A percentile compares a stretch with the other conserved stretches of the same genome.
Evolutionary conservation across 1,140 invertebrate species (phyloP).

Genomic region (Lanistes nyassanus): DNA sequence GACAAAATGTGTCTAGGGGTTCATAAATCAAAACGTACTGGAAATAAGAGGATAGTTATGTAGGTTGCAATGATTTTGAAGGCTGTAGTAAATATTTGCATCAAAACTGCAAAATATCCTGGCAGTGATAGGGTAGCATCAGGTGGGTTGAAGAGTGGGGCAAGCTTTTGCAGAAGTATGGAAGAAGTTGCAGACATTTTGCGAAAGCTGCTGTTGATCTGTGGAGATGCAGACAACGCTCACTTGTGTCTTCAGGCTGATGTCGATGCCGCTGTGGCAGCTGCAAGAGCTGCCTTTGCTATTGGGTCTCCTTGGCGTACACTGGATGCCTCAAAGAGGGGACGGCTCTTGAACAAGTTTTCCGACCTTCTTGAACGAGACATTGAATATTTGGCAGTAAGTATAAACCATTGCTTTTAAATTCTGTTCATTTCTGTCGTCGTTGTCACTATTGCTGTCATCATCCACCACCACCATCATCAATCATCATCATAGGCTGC

Average conservation of each 20-base stretch:
- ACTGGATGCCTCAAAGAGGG: constrained; percentile 90
- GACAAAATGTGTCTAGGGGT: no score
- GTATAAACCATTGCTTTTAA: constrained; percentile 21
- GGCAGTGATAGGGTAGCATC: not conserved
- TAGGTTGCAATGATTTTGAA: no score
- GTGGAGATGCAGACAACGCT: not conserved
- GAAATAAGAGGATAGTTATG: not conserved
- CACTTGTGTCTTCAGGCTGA: constrained; percentile 66
- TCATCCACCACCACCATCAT: no score
- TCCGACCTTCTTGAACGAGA: constrained; percentile 83
- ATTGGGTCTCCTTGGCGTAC: constrained; percentile 83
- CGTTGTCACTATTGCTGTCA: no score
- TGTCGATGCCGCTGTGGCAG: constrained; percentile 86
- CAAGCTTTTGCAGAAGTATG: not conserved
- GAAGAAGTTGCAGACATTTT: not conserved
- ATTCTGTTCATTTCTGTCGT: no score
- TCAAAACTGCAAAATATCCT: no score
- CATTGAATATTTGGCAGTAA: constrained; percentile 75
- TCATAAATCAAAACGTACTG: not conserved
- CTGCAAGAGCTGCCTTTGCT: constrained; percentile 76
- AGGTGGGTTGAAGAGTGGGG: not conserved
- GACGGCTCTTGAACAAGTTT: constrained; percentile 80
- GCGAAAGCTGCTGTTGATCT: not conserved
- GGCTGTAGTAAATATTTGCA: no score
- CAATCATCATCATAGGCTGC: no score